Conservation (phyloP, 23 tunicate species). For the Phallusia fumigata region DNA sequence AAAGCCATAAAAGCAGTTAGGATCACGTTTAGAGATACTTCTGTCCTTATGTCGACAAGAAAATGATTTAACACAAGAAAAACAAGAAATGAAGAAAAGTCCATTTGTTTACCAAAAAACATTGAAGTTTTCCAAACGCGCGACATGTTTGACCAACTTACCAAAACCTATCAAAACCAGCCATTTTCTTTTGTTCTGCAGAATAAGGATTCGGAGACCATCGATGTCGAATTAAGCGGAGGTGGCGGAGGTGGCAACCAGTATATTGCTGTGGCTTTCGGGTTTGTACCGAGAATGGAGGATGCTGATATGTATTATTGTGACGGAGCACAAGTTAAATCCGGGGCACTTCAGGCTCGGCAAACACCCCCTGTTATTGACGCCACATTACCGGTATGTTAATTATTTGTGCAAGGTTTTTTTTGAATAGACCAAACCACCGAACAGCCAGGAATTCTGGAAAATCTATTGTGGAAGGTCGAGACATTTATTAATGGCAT, state of each 20-base stretch:
- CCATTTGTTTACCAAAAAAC: no score
- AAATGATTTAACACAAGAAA: no score
- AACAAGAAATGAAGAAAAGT: no score
- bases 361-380: not conserved
- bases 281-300: slow-evolving; percentile 31
- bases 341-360: slow-evolving; percentile 20
- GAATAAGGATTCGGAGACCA: slow-evolving; percentile 1
- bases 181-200: not conserved
- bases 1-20: no score
- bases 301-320: slow-evolving; percentile 72
- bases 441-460: no score
- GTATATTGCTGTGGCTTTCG: slow-evolving; percentile 63
- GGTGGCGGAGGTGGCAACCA: not conserved
- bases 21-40: no score
- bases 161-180: no score
- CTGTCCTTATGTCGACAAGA: no score
- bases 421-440: not conserved
- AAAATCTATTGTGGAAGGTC: no score
- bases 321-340: slow-evolving; percentile 35
- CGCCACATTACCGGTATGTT: not conserved
- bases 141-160: no score
- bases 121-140: no score
- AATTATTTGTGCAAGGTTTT: not conserved
- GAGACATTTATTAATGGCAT: no score
- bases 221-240: not conserved